Base-by-base conservation (phyloP, 2,888 invertebrate species). In the Lapara coniferarum region DNA sequence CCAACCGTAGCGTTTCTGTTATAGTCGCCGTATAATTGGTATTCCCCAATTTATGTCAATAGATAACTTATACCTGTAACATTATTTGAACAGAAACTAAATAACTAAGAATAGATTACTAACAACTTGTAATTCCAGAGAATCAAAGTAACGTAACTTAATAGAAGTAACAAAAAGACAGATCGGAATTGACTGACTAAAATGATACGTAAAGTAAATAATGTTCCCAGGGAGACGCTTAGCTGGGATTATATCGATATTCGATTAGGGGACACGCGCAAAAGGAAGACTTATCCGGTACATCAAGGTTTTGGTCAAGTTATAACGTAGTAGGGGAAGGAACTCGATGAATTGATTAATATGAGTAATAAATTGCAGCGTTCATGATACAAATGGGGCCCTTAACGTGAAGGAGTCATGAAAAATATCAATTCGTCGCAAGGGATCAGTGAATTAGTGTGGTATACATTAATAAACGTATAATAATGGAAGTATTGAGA, bases 351-450 rank as follows among this genome's bases (percentile, higher is more conserved):
- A 87, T 89, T 90, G 89, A 92, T 88, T 86, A 91, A 91, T 89
- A 85, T 75, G 63, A 73, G 82, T 84, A 81, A 91, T 89, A 91
- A 90, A 89, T 91, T 86, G 86, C 89, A 89, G 88, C 79, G 81
- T 75, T 81, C 78, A 76, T 80, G 86, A 87, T 88, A 91, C 89
- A 87, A 90, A 90, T 89, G 85, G 82, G 81, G 81, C 83, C 82
- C 84, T 89, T 87, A 82, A 77, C 78, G 77, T 75, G 77, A 80
- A 88, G 83, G 81, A 80, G 84, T 87, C 86, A 87, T 86, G 88
- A 89, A 90, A 91, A 88, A 89, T 90, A 89, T 89, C 85, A 90
- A 90, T 91, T 88, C 85, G 85, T 87, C 84, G 85, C 81, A 83
- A 86, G 77, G 80, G 81, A 86, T 82, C 79, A 77, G 77, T 75